Percentiles rank a stretch among this genome's conserved stretches.
These are phyloP conservation scores for Pteruthius melanotis DNA, from an alignment of 2,113 vertebrate genomes.

Conservation along the genomic window DNA sequence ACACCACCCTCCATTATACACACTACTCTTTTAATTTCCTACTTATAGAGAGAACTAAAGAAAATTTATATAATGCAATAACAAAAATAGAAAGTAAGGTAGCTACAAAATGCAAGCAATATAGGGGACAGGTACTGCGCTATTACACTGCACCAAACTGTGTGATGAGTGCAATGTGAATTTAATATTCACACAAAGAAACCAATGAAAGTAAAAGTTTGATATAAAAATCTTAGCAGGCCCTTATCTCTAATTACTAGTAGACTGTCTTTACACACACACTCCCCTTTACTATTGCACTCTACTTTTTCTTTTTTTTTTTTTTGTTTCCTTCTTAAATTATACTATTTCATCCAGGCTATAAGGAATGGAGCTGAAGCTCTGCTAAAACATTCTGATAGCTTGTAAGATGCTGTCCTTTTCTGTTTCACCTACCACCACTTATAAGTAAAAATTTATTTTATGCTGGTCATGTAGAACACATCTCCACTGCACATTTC, in stretches of 20 bases:
- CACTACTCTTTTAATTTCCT: neutral
- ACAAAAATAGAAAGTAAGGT: neutral
- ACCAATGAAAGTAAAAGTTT: neutral
- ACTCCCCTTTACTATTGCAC: neutral
- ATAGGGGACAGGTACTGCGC: neutral
- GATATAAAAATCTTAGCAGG: constrained; percentile 25
- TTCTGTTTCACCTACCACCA: constrained; percentile 47
- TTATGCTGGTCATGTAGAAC: constrained; percentile 48
- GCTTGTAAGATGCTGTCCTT: neutral
- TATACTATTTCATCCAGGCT: neutral
- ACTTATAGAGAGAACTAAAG: neutral
- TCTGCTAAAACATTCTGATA: constrained; percentile 34
- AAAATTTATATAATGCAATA: neutral
- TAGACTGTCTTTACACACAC: neutral
- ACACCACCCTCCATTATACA: neutral
- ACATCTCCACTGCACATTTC: neutral
- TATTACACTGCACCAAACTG: neutral
- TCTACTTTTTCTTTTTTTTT: neutral
- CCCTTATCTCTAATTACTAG: neutral
- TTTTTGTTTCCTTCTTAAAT: neutral
- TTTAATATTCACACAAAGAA: neutral
- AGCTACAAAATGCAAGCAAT: neutral
- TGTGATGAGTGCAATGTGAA: neutral
- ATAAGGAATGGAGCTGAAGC: neutral
- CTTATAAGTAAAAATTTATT: constrained; percentile 32